Conservation (phyloP, 2,113 vertebrate genomes). For the Entelurus aequoreus region DNA sequence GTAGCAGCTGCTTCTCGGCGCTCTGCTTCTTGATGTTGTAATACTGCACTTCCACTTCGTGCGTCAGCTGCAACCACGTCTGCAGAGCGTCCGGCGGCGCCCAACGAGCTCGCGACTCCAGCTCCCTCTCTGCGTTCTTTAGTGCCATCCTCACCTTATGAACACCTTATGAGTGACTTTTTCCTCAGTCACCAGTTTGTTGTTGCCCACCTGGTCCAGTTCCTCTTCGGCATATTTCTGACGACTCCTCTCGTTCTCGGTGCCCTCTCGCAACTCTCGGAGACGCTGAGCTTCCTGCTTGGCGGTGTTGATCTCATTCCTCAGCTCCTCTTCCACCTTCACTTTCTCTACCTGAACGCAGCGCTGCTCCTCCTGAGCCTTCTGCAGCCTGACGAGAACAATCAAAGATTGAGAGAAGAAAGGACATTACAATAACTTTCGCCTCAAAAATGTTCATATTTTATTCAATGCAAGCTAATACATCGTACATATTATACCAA, state of each 20-base stretch:
- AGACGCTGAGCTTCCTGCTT: slow-evolving; percentile 88
- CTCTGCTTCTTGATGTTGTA: slow-evolving; percentile 93
- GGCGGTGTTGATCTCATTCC: slow-evolving; percentile 82
- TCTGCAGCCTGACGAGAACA: slow-evolving; percentile 77
- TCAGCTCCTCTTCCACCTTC: slow-evolving; percentile 85
- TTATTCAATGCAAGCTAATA: too few species aligned
- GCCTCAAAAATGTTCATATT: too few species aligned
- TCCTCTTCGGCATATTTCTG: slow-evolving; percentile 93
- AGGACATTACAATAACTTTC: too few species aligned
- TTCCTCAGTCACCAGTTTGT: neutral
- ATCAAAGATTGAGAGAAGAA: neutral
- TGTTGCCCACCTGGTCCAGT: slow-evolving; percentile 81
- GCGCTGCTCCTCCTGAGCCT: slow-evolving; percentile 89
- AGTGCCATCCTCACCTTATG: slow-evolving; percentile 83
- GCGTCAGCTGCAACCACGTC: slow-evolving; percentile 94
- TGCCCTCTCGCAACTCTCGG: slow-evolving; percentile 81
- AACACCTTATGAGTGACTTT: too few species aligned
- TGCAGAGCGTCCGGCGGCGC: slow-evolving; percentile 80
- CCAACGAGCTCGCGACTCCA: slow-evolving; percentile 82
- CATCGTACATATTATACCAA: too few species aligned
- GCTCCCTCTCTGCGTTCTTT: slow-evolving; percentile 86
- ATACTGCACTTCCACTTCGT: slow-evolving; percentile 92
- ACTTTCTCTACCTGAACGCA: slow-evolving; percentile 90
- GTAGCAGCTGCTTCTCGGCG: slow-evolving; percentile 86
- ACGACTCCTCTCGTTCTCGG: slow-evolving; percentile 82